Base-by-base conservation (phyloP, 2,113 vertebrate genomes). In the Gopherus evgoodei region DNA sequence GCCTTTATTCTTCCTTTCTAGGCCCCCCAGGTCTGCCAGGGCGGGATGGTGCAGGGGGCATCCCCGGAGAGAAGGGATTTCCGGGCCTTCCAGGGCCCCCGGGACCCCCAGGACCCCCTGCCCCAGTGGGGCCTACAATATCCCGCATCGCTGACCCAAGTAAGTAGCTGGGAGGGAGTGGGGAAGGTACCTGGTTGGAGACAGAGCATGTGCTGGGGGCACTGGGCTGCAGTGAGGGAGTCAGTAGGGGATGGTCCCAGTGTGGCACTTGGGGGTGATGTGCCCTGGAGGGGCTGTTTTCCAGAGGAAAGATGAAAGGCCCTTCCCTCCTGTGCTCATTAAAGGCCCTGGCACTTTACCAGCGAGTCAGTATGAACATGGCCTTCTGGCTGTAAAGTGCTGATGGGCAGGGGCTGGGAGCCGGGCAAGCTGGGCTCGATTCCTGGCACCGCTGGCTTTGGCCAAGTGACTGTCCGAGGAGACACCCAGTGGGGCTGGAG, bases 41-140 rank as follows among this genome's bases (percentile, higher is more conserved):
- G 53, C 96, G 12, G 62, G 94, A 97, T 1, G 98, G 98, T 85
- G 93, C 96, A 25, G 38, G 92, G 38, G 98, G 98, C 0, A 35
- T 96, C 69, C 99, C 98, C 6, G 99, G 99, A 95, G 98, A 99
- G 81, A 99, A 97, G 89, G 99, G 99, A 35, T 97, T 97, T 27
- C 98, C 98, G 0, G 99, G 99, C 0, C 98, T 96, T 25, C 98
- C 98, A 0, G 98, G 98, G 0, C 98, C 98, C 11, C 99, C 99
- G 0, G 99, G 99, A 0, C 98, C 98, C 6, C 98, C 98, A 3
- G 97, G 97, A 0, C 97, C 90, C 2, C 96, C 97, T 42, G 84
- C 93, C 9, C 98, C 99, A 0, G 21, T 96, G 38, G 97, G 97
- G 3, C 98, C 98, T 4, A 83, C 59, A 17, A 80, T 95, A 1